Evolutionary conservation across 2,113 vertebrate genomes (phyloP).

Genomic region (Apistogramma diplotaenia): DNA sequence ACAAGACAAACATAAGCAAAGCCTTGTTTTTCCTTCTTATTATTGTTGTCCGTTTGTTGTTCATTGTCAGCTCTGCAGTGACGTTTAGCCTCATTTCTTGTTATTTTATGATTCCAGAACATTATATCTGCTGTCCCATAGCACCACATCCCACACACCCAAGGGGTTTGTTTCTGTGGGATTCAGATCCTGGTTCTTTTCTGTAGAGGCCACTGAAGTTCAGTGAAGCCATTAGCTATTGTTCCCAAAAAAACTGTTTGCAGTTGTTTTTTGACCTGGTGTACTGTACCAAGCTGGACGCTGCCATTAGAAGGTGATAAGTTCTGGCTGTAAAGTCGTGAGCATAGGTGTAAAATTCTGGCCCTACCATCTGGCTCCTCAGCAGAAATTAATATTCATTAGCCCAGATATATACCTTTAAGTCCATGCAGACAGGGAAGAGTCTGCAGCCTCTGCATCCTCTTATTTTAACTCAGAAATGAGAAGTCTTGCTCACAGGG

Average conservation of each 20-base stretch:
- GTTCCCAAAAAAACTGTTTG: neutral
- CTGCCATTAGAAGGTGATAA: too few relatives aligned
- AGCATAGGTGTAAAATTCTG: too few relatives aligned
- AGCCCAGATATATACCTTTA: too few relatives aligned
- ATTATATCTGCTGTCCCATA: neutral
- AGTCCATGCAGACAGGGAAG: too few relatives aligned
- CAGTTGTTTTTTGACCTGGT: neutral
- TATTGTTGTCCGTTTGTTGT: neutral
- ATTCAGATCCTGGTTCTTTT: neutral
- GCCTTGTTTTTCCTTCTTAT: neutral
- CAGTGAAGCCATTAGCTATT: neutral
- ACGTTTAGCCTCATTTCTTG: neutral
- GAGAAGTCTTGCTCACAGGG: too few relatives aligned
- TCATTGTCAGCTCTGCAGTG: neutral
- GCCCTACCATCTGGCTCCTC: too few relatives aligned
- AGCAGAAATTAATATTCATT: too few relatives aligned
- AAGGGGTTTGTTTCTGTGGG: neutral
- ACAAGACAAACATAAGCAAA: neutral
- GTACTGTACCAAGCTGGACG: too few relatives aligned
- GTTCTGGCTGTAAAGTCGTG: too few relatives aligned
- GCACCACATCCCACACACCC: neutral
- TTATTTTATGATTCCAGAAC: too few relatives aligned
- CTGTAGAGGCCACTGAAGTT: neutral
- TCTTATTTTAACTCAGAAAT: too few relatives aligned
- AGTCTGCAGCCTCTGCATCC: too few relatives aligned